Base-by-base conservation (phyloP, 23 tunicate species). In the Styela clava region DNA sequence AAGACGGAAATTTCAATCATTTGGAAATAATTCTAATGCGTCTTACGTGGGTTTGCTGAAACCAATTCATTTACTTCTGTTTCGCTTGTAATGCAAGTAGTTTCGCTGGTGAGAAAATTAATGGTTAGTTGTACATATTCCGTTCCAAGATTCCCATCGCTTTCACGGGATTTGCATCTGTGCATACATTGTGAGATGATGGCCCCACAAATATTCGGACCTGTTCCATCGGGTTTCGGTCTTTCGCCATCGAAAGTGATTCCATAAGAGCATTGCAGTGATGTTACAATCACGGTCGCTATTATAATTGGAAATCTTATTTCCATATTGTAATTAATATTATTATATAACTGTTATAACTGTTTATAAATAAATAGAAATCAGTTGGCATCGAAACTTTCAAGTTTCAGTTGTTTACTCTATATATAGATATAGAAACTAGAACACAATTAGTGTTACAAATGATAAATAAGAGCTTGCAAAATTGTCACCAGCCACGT, bases 1-100 rank as follows among this genome's bases (percentile, higher is more conserved):
- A n/a, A n/a, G n/a, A n/a, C n/a, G n/a, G n/a, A n/a, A n/a, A n/a
- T n/a, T n/a, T n/a, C n/a, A n/a, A n/a, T n/a, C n/a, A n/a, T n/a
- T n/a, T n/a, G n/a, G n/a, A n/a, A n/a, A n/a, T n/a, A n/a, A n/a
- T n/a, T n/a, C n/a, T n/a, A n/a, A n/a, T n/a, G n/a, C n/a, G n/a
- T 18, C 71, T 67, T 22, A 67, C 71, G 71, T 0, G 71, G 71
- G 22, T 67, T 67, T 27, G 71, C 71, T 27, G 71, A 67, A 1
- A 67, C 71, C 31, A 67, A 16, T 67, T 67, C 71, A 24, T 67
- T 29, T 22, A 27, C 71, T 25, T 67, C 1, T 27, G 71, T 67
- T 25, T 27, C 71, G 24, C 31, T 1, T 27, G 31, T 29, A 18
- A 25, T 67, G 24, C 71, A 67, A 67, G 30, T 16, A 18, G 71